Base-by-base conservation (phyloP, 92 coral and sea anemone species). In the Porites lobata region DNA sequence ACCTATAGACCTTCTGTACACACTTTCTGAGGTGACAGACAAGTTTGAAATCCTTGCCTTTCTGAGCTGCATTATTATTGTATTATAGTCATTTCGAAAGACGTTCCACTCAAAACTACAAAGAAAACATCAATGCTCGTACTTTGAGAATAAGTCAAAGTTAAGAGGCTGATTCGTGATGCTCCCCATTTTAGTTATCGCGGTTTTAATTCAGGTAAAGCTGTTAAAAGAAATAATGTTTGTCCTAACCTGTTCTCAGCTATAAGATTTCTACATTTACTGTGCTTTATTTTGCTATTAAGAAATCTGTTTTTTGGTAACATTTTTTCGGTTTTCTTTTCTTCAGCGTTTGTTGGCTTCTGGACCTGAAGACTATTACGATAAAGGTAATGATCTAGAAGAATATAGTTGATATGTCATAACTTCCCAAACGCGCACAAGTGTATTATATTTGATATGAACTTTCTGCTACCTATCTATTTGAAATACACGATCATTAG, bases 1-100 rank as follows among this genome's bases (percentile, higher is more conserved):
- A 84, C 87, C 87, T 21, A 18, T 18, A 47, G 74, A 75, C 87
- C 80, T 65, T 47, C 22, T 9, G 80, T 64, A 62, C 71, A 73
- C 80, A 83, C 15, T 38, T 63, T 43, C 53, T 61, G 24, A 15
- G 52, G 32, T 69, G 50, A 47, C 79, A 83, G 21, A 50, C 78
- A 72, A 24, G 69, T 70, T 51, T 56, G 43, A n/a, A 50, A 57
- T 54, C 50, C 26, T 69, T 32, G 50, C 66, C 64, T n/a, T 38
- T 59, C 67, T 22, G 57, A 15, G 11, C 80, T 76, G 51, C 7
- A 18, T 50, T 52, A 8, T 52, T 24, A 65, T 82, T 58, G 65
- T 38, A 68, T 57, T 38, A 15, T 56, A 26, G 66, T 21, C 20
- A 13, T 67, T 50, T 57, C 50, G 51, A 72, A 65, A 19, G 20